These are phyloP conservation scores for Anodontia alba DNA, from an alignment of 2,888 invertebrate genomes.

Conservation along the genomic window DNA sequence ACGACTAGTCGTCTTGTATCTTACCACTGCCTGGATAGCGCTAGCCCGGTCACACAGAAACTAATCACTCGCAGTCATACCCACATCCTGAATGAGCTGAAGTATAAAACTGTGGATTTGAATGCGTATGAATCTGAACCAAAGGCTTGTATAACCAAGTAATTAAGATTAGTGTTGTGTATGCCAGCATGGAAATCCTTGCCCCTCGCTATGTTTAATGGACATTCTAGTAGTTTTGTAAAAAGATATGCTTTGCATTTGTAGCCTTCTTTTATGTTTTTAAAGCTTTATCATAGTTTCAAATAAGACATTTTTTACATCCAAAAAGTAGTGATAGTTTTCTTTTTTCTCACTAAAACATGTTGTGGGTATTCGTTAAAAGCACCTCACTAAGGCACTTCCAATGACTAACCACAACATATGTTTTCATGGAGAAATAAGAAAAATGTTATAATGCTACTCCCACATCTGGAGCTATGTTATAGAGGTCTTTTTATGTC, in stretches of 20 bases:
- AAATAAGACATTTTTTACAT: too few relatives aligned
- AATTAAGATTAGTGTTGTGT: background rate
- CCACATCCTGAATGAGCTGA: constrained; percentile 36
- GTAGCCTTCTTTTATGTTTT: too few relatives aligned
- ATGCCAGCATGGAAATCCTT: background rate
- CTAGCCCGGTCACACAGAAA: constrained; percentile 15
- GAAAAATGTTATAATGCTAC: too few relatives aligned
- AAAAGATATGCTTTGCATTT: background rate
- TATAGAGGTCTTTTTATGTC: too few relatives aligned
- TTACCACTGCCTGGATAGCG: constrained; percentile 47
- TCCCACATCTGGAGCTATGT: too few relatives aligned
- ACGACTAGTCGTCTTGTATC: constrained; percentile 31
- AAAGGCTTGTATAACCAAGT: background rate
- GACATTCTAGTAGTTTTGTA: background rate
- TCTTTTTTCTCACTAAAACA: too few relatives aligned
- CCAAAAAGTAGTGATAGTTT: too few relatives aligned
- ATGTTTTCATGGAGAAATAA: too few relatives aligned
- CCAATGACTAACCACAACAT: too few relatives aligned
- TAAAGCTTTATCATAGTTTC: too few relatives aligned
- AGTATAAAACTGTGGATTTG: constrained; percentile 10
- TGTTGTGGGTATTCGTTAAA: too few relatives aligned
- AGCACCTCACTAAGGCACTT: too few relatives aligned
- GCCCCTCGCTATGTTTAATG: background rate
- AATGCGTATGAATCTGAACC: background rate
- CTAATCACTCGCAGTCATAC: constrained; percentile 27